Evolutionary conservation across 2,797 vertebrate species (phyloP).

Genomic region (Scomberomorus guttatus): DNA sequence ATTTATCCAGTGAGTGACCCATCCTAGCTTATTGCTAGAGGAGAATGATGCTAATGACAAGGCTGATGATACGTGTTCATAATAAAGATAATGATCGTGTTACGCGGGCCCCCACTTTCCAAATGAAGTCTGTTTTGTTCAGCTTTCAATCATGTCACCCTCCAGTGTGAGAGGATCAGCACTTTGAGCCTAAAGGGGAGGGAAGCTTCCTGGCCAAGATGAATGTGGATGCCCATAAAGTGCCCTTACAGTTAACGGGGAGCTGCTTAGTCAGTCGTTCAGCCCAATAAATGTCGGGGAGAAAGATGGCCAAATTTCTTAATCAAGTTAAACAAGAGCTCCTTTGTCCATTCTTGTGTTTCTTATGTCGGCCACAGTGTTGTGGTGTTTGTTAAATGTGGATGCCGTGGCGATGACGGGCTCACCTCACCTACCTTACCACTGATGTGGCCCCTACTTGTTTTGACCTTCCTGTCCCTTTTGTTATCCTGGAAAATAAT

Average conservation of each 20-base stretch:
- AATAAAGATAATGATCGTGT: slow-evolving; percentile 33
- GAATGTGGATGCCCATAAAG: slow-evolving; percentile 62
- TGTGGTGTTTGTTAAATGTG: background rate
- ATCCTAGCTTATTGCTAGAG: background rate
- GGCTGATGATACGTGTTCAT: slow-evolving; percentile 37
- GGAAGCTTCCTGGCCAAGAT: slow-evolving; percentile 51
- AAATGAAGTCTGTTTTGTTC: slow-evolving; percentile 38
- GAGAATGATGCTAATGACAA: slow-evolving; percentile 42
- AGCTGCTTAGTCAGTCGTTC: slow-evolving; percentile 69
- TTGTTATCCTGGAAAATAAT: slow-evolving; percentile 41
- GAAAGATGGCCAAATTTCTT: slow-evolving; percentile 56
- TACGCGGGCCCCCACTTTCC: background rate
- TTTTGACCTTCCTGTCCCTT: slow-evolving; percentile 34
- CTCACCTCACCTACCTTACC: too few relatives aligned
- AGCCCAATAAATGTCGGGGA: slow-evolving; percentile 51
- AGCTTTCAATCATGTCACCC: slow-evolving; percentile 46
- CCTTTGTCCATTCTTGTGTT: slow-evolving; percentile 24
- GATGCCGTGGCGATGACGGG: background rate
- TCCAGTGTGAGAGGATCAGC: slow-evolving; percentile 61
- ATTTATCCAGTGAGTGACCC: slow-evolving; percentile 26
- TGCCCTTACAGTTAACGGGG: slow-evolving; percentile 61
- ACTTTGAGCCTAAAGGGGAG: slow-evolving; percentile 58
- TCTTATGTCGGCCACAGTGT: background rate
- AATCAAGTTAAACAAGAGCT: slow-evolving; percentile 57
- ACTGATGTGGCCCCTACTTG: slow-evolving; percentile 4